Evolutionary conservation across 2,113 vertebrate genomes (phyloP).

Genomic region (Nannobrachium achirus): DNA sequence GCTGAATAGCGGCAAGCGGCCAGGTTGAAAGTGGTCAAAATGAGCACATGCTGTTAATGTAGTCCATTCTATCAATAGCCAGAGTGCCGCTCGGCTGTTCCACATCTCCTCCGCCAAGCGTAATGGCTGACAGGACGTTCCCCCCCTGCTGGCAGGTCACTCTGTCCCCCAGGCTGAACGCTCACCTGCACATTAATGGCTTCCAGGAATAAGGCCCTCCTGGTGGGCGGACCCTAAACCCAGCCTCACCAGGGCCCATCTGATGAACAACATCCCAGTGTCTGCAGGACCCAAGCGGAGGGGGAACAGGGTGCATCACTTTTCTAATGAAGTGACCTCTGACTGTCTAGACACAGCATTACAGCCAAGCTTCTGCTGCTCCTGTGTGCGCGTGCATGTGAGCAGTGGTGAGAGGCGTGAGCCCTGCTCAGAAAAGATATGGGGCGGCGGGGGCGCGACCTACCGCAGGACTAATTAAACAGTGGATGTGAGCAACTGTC

Average conservation of each 20-base stretch:
- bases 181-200: slow-evolving; percentile 49
- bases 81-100: background rate
- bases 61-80: background rate
- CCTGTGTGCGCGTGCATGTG: slow-evolving; percentile 22
- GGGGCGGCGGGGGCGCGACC: no score
- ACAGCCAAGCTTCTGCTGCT: slow-evolving; percentile 53
- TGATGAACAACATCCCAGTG: background rate
- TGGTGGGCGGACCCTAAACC: background rate
- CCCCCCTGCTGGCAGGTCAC: slow-evolving; percentile 21
- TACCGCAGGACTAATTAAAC: no score
- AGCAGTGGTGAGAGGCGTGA: no score
- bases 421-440: no score
- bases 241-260: slow-evolving; percentile 5
- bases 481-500: slow-evolving; percentile 9
- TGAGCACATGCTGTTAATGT: no score
- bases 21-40: no score
- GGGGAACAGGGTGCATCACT: slow-evolving; percentile 26
- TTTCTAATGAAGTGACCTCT: slow-evolving; percentile 71
- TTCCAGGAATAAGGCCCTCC: slow-evolving; percentile 38
- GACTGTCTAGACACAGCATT: slow-evolving; percentile 76
- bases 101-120: background rate
- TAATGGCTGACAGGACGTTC: slow-evolving; percentile 5
- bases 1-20: no score
- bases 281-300: slow-evolving; percentile 6
- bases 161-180: slow-evolving; percentile 43